Percentiles rank a stretch among this genome's conserved stretches.
phyloP scores from a whole-genome alignment of 2,797 vertebrate genomes.

The Manis javanica region DNA sequence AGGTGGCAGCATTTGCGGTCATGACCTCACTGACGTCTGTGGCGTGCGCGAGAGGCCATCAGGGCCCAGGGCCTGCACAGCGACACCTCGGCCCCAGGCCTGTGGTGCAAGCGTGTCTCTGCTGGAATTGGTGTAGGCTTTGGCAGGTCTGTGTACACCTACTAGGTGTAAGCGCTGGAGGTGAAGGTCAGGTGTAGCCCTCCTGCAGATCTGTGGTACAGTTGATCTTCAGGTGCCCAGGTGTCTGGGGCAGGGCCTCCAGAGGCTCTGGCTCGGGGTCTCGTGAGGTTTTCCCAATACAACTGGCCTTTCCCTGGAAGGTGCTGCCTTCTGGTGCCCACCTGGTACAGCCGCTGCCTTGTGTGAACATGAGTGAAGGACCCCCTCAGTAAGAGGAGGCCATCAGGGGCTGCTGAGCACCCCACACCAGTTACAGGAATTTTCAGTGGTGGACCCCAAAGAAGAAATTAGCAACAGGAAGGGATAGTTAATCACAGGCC shows the following conservation, averaged over 20 bases:
- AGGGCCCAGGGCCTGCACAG: no score
- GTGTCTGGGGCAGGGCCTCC: slow-evolving; percentile 53
- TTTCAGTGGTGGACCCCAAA: neutral
- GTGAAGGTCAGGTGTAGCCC: slow-evolving; percentile 71
- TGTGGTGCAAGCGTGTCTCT: neutral
- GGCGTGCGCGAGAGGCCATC: no score
- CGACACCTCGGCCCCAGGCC: no score
- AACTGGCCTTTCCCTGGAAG: slow-evolving; percentile 31
- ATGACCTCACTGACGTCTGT: no score
- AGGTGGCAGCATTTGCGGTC: no score
- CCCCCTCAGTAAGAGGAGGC: neutral
- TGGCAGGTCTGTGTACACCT: slow-evolving; percentile 83
- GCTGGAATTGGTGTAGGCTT: neutral
- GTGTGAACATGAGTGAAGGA: no score
- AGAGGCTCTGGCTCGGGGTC: neutral
- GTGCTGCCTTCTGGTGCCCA: neutral
- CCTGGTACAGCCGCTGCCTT: no score
- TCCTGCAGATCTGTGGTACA: slow-evolving; percentile 74
- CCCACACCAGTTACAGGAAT: neutral
- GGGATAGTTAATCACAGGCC: neutral
- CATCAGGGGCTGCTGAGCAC: neutral
- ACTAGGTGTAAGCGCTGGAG: slow-evolving; percentile 81
- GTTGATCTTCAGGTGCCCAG: slow-evolving; percentile 74
- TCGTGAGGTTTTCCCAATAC: slow-evolving; percentile 44
- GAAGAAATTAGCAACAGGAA: neutral